Evolutionary conservation across 2,797 vertebrate genomes (phyloP).

Genomic region (Parambassis ranga): DNA sequence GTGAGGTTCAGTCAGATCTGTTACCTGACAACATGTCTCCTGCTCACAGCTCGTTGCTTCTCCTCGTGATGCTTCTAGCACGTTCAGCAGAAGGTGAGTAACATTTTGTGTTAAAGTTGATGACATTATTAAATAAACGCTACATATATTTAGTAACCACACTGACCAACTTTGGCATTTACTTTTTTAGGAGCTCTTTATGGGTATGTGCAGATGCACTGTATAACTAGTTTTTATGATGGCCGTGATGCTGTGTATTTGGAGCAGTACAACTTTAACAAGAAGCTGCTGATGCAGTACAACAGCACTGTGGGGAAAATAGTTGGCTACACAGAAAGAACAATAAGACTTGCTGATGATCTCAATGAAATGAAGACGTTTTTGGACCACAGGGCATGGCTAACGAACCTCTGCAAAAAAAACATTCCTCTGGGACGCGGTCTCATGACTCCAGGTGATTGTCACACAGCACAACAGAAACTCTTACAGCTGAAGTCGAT

Average conservation of each 20-base stretch:
- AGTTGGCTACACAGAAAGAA: not conserved
- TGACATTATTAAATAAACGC: not conserved
- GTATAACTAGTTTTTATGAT: not conserved
- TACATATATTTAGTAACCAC: not conserved
- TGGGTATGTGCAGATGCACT: not conserved
- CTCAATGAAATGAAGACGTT: accelerated
- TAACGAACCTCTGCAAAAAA: not conserved
- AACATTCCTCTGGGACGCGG: accelerated
- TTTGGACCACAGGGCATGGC: not conserved
- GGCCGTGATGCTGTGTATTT: not conserved
- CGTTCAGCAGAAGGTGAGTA: not conserved
- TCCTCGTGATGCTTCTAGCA: not conserved
- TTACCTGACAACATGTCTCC: not conserved
- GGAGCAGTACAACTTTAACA: constrained; percentile 8
- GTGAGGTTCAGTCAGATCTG: accelerated
- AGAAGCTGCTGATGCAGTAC: accelerated
- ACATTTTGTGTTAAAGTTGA: not conserved
- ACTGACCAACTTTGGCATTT: not conserved
- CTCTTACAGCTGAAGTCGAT: not conserved
- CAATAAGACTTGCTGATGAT: accelerated
- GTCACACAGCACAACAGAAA: not conserved
- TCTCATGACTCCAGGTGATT: not conserved
- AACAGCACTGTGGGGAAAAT: constrained; percentile 14
- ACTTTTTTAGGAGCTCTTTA: constrained; percentile 1
- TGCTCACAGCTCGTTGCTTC: not conserved